Evolutionary conservation across 2,888 invertebrate species (phyloP).

Genomic region (Trissolcus brochymenae): DNA sequence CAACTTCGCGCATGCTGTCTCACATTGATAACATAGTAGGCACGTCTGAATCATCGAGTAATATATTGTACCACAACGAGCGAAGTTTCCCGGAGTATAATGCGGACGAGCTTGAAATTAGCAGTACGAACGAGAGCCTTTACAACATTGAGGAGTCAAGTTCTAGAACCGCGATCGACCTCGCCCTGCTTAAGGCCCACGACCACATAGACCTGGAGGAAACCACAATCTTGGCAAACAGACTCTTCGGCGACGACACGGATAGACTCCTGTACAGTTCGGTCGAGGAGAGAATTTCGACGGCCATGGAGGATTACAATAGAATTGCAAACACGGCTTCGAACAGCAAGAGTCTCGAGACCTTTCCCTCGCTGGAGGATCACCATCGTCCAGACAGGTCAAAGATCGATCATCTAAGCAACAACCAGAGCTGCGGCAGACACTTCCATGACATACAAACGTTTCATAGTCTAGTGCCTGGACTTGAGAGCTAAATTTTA

Average conservation of each 20-base stretch:
- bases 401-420: constrained; percentile 70
- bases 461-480: constrained; percentile 73
- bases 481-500: constrained; percentile 69
- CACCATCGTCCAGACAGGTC: constrained; percentile 71
- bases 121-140: constrained; percentile 47
- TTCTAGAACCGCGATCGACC: constrained; percentile 43
- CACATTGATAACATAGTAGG: constrained; percentile 80
- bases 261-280: constrained; percentile 41
- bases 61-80: constrained; percentile 48
- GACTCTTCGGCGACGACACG: constrained; percentile 64
- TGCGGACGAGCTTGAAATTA: constrained; percentile 36
- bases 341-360: constrained; percentile 67
- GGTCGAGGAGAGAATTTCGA: constrained; percentile 65
- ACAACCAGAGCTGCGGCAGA: constrained; percentile 72
- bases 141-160: constrained; percentile 53
- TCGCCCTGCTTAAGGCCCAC: constrained; percentile 41
- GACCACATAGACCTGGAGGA: constrained; percentile 47
- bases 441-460: constrained; percentile 74
- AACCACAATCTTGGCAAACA: constrained; percentile 43
- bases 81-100: constrained; percentile 42
- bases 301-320: constrained; percentile 64
- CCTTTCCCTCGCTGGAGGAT: constrained; percentile 69
- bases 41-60: constrained; percentile 48
- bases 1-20: constrained; percentile 82
- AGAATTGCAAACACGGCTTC: constrained; percentile 68